Percentiles rank a stretch among this genome's conserved stretches.
phyloP scores from a whole-genome alignment of 1,140 invertebrate genomes.

The Micrasema longulum region DNA sequence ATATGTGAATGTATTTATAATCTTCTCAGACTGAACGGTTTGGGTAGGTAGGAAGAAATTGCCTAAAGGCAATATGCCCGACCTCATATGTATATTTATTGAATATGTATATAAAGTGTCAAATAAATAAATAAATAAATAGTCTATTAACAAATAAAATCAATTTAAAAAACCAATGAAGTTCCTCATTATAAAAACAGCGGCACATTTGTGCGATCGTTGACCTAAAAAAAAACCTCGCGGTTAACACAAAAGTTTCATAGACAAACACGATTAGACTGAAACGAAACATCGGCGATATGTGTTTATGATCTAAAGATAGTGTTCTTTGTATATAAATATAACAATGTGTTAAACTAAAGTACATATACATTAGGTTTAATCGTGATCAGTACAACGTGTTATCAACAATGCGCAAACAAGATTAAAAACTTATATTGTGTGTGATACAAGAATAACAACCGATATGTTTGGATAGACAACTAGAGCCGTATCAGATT shows the following conservation, averaged over 20 bases:
- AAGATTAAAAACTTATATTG: constrained; percentile 7
- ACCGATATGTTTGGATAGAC: constrained; percentile 3
- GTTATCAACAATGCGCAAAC: constrained; percentile 7
- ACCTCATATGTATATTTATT: no score
- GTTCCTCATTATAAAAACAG: no score
- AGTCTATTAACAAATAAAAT: no score
- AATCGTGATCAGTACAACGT: background rate
- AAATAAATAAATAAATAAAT: no score
- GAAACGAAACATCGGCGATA: constrained; percentile 20
- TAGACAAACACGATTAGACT: constrained; percentile 11
- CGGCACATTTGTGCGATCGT: no score
- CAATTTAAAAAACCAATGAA: no score
- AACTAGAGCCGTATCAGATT: background rate
- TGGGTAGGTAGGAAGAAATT: no score
- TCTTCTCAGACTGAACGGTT: no score
- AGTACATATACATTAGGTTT: background rate
- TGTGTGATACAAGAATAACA: background rate
- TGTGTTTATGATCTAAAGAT: constrained; percentile 4
- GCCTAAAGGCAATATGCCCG: no score
- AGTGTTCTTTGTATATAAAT: constrained; percentile 11
- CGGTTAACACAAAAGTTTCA: constrained; percentile 7
- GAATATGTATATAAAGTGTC: no score
- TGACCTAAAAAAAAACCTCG: background rate
- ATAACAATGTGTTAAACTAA: constrained; percentile 7
- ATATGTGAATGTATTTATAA: no score